Evolutionary conservation across 2,888 invertebrate genomes (phyloP), one percentile per base, ranked within the genome.

Genomic region (Sepioteuthis lessoniana): DNA sequence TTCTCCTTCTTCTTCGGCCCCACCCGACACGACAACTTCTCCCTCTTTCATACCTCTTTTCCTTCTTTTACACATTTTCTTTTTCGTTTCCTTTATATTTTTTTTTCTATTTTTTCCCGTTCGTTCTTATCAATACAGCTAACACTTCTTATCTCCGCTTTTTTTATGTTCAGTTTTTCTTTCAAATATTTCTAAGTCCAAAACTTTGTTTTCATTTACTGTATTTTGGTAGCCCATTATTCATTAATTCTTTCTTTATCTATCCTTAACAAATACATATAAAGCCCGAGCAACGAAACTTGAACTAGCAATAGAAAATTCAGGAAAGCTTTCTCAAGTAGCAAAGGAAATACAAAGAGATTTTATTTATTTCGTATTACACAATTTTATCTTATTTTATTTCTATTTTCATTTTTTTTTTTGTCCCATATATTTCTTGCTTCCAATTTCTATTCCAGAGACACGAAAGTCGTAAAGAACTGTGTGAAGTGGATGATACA

Each of bases 321-420:
- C 76, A 76, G n/a, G n/a, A 76, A 76, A n/a, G n/a, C 76, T 76
- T 76, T n/a, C 76, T 76, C n/a, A 76, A 76, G 76, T 76, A 35
- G n/a, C 35, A 76, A 76, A 76, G 76, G n/a, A 76, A 76, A 76
- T 76, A 76, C n/a, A n/a, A n/a, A 16, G 0, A 13, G 16, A n/a
- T 76, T n/a, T n/a, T 16, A 55, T 76, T 76, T 76, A 8, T n/a
- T 35, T 21, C n/a, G 0, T n/a, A 76, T 76, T 76, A n/a, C n/a
- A n/a, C n/a, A n/a, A 8, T n/a, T 19, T 31, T 31, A 2, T 8
- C 13, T n/a, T n/a, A n/a, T n/a, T n/a, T n/a, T n/a, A n/a, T n/a
- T n/a, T n/a, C 31, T 60, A 10, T 31, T 60, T 60, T 31, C 4
- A 8, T 31, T 31, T 4, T 60, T 8, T 60, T 28, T 60, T 31